Base-by-base conservation (phyloP, 2,888 invertebrate species). In the Acrobasis repandana region DNA sequence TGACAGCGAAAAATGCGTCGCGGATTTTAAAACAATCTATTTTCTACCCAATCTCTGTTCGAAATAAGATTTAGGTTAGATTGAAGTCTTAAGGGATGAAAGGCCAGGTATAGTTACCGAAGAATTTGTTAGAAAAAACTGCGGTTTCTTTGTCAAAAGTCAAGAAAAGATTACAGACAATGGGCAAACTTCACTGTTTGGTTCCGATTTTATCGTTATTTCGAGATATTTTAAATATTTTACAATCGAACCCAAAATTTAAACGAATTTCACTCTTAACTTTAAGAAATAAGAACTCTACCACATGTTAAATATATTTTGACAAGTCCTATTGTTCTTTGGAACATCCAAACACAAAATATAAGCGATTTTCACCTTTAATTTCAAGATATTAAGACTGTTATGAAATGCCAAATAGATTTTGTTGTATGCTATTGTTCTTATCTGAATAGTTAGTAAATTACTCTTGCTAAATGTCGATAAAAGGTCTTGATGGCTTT, bases 81-180 rank as follows among this genome's bases (percentile, higher is more conserved):
- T 51, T 5, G 16, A 0, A 16, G 28, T 28, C 8, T 28, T 28
- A 28, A 28, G 28, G 28, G 28, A 16, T 10, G 38, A 1, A 34
- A 52, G 34, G 11, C 14, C 87, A 88, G 89, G 89, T 88, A 89
- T 76, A 73, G 68, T 61, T 75, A 71, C 75, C 68, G 63, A 74
- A 77, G 88, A 90, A 88, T 89, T 81, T 71, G 64, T 67, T 34
- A 73, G 62, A 73, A 75, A 77, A 83, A 86, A 80, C 67, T 68
- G 88, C 89, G 88, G 89, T 85, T 83, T 80, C 86, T 83, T 84
- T 90, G 68, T 75, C 71, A n/a, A 65, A 75, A 84, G 79, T 74
- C 76, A 76, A 79, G 77, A 75, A 76, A 72, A 83, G 85, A 86
- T 87, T 86, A 88, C 80, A 83, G 71, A 78, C 78, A 83, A 85